Conservation (phyloP, 2,888 invertebrate genomes). For the Drosophila paucipuncta region DNA sequence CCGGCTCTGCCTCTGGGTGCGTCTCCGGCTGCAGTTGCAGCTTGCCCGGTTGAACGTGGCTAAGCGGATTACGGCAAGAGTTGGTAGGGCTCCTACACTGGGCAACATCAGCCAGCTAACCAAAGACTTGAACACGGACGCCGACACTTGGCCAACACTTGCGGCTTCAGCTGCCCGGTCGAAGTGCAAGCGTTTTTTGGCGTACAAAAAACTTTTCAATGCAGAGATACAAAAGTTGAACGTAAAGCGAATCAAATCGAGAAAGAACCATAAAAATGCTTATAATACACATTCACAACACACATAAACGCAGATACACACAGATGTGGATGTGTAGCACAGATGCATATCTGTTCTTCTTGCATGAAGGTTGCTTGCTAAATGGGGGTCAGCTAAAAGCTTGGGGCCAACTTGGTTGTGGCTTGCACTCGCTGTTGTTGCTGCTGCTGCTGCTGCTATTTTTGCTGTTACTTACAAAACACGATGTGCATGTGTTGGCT, state of each 20-base stretch:
- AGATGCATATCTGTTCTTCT: constrained; percentile 60
- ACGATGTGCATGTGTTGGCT: constrained; percentile 63
- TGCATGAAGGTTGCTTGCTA: constrained; percentile 47
- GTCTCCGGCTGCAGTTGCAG: constrained; percentile 5
- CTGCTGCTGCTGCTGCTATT: constrained; percentile 13
- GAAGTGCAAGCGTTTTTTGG: constrained; percentile 61
- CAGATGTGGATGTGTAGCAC: constrained; percentile 1
- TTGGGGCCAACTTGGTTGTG: constrained; percentile 51
- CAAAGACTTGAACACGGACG: constrained; percentile 44
- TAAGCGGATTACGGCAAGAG: constrained; percentile 70
- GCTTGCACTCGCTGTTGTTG: constrained; percentile 19
- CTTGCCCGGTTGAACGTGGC: constrained; percentile 43
- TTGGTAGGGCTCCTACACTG: constrained; percentile 4
- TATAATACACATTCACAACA: constrained; percentile 49
- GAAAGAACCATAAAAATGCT: constrained; percentile 49
- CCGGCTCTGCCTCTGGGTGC: not conserved
- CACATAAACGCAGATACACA: constrained; percentile 4
- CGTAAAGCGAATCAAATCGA: constrained; percentile 48
- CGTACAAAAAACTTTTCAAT: constrained; percentile 31
- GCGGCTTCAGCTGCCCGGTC: constrained; percentile 41
- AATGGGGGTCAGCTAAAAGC: constrained; percentile 69
- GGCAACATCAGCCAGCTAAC: constrained; percentile 23
- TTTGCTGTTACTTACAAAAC: constrained; percentile 52
- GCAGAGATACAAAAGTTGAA: constrained; percentile 41
- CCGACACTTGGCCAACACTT: constrained; percentile 64